Percentiles rank a stretch among this genome's conserved stretches.
phyloP scores from a whole-genome alignment of 2,113 vertebrate species.

The Notarius lentiginosus region DNA sequence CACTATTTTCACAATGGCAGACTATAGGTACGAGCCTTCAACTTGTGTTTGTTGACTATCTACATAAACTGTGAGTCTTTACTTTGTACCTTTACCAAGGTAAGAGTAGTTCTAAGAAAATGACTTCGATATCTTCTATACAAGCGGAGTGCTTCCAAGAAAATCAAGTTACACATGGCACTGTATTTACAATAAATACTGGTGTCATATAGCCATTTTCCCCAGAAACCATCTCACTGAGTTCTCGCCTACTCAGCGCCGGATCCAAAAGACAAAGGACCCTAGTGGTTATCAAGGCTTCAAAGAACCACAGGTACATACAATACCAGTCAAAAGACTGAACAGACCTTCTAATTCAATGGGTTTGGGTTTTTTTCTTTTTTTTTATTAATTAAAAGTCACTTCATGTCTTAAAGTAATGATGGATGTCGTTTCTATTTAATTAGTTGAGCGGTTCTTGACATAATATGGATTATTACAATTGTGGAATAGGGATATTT shows the following conservation, averaged over 20 bases:
- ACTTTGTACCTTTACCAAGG: not conserved
- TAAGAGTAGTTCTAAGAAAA: not conserved
- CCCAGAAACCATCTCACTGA: not conserved
- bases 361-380: too few species aligned
- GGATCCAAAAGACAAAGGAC: not conserved
- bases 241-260: not conserved
- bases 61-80: not conserved
- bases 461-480: too few species aligned
- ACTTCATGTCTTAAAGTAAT: too few species aligned
- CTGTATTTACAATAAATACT: not conserved
- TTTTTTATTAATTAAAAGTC: too few species aligned
- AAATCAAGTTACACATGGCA: not conserved
- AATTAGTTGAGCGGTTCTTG: too few species aligned
- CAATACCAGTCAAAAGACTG: too few species aligned
- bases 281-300: not conserved
- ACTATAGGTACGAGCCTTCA: not conserved
- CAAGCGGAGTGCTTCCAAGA: not conserved
- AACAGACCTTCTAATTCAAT: too few species aligned
- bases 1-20: not conserved
- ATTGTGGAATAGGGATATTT: too few species aligned
- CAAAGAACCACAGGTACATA: not conserved
- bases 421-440: too few species aligned
- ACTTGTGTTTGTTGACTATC: not conserved
- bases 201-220: not conserved
- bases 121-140: not conserved